phyloP scores from a whole-genome alignment of 2,797 vertebrate genomes.

The Cichlasoma orientale region DNA sequence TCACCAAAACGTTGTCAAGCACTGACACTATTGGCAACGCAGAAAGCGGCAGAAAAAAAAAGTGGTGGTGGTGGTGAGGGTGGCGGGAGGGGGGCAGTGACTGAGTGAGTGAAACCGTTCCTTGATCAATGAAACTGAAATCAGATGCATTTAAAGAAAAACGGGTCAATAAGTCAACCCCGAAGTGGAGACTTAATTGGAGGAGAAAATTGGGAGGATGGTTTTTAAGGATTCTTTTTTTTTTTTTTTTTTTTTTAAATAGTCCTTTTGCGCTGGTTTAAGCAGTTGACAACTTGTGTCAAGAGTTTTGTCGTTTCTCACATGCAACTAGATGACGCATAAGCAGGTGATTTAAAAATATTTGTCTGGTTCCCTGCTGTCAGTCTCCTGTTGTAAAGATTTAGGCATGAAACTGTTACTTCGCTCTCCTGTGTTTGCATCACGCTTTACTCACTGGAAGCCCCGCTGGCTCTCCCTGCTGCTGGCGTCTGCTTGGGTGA shows the following conservation, averaged over 20 bases:
- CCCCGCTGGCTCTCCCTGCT: not conserved
- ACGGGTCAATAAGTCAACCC: slow-evolving; percentile 25
- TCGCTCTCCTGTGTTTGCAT: slow-evolving; percentile 2
- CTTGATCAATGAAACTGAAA: slow-evolving; percentile 20
- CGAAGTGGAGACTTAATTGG: not conserved
- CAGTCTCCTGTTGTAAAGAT: not conserved
- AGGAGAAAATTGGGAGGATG: not conserved
- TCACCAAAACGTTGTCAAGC: slow-evolving; percentile 9
- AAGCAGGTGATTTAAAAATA: not conserved
- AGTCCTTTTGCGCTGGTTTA: not conserved
- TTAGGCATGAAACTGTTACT: not conserved
- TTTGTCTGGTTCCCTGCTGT: not conserved
- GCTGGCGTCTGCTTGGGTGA: not conserved
- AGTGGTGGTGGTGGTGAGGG: fast-evolving
- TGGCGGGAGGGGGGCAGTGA: not conserved
- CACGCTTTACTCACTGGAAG: not conserved
- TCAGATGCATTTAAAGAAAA: slow-evolving; percentile 16
- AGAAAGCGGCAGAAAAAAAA: not conserved
- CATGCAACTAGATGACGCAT: not conserved
- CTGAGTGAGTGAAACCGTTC: slow-evolving; percentile 37
- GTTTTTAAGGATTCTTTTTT: too few relatives aligned
- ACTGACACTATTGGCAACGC: slow-evolving; percentile 22
- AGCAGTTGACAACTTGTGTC: slow-evolving; percentile 12
- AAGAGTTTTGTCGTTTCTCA: slow-evolving; percentile 13
- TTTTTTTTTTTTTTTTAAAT: not conserved